Base-by-base conservation (phyloP, 2,888 invertebrate genomes). In the Thera britannica region DNA sequence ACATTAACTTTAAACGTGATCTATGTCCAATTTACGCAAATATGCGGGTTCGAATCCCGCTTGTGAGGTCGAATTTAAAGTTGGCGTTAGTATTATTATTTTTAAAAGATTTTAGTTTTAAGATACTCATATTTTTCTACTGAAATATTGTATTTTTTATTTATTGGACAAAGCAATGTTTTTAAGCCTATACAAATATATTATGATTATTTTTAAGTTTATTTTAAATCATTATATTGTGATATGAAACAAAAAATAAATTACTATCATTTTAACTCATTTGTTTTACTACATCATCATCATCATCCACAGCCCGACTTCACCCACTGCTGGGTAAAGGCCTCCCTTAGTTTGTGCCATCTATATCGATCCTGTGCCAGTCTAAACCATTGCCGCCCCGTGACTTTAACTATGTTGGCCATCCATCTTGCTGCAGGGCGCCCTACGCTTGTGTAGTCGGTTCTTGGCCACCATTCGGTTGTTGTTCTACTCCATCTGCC, bases 181-280 rank as follows among this genome's bases (percentile, higher is more conserved):
- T 54, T 35, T 54, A 54, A 35, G 23, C 12, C 23, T 44, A 9
- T 23, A 57, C 44, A 57, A 41, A 6, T 9, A 46, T 46, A 56
- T 38, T 56, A 38, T 56, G 56, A 41, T 56, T 41, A 56, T 56
- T 56, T 56, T n/a, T 35, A 58, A 58, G 35, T 46, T 23, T 11
- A 12, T 57, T 44, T 57, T 44, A 34, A 52, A 52, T 58, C 34
- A 52, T 58, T 35, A 56, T 62, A 61, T 57, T 38, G 72, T 70
- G 69, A 73, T 74, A 77, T 72, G 35, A 61, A 61, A 63, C 64
- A 71, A 71, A 69, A 71, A 79, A 74, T 75, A 70, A 75, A 77
- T 73, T 73, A 77, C 72, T 57, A 57, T 57, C 0, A 73, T 65
- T 73, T 62, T 68, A 58, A 56, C 36, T 41, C 8, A 54, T 65